Percentiles rank a stretch among this genome's conserved stretches.
Evolutionary conservation across 2,888 invertebrate genomes (phyloP).

Genomic region (Schrankia costaestrigalis): DNA sequence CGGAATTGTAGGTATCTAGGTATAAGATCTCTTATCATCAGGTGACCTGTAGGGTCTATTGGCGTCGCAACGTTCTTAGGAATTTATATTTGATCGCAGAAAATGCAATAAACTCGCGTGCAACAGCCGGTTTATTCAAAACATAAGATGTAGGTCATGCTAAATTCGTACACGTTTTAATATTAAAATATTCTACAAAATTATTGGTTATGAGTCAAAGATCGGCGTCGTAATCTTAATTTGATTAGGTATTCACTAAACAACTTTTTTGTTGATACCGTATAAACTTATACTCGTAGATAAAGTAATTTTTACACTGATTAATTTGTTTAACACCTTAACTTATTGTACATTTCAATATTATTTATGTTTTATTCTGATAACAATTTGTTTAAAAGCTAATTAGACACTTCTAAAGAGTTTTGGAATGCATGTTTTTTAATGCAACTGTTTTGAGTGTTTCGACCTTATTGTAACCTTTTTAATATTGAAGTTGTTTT

Average conservation of each 20-base stretch:
- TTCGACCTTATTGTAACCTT: constrained; percentile 14
- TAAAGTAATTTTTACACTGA: too few relatives aligned
- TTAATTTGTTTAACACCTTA: too few relatives aligned
- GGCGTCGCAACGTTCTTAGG: too few relatives aligned
- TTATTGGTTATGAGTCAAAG: constrained; percentile 23
- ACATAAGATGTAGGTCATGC: constrained; percentile 20
- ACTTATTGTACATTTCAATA: too few relatives aligned
- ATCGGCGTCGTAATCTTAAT: constrained; percentile 13
- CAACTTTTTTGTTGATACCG: too few relatives aligned
- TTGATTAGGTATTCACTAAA: too few relatives aligned
- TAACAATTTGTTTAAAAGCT: constrained; percentile 8
- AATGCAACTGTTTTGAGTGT: constrained; percentile 5
- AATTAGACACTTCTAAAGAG: constrained; percentile 5
- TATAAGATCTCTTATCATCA: too few relatives aligned
- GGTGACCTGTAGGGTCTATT: too few relatives aligned
- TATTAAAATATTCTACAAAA: constrained; percentile 13
- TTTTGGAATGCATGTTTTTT: constrained; percentile 5
- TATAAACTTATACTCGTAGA: too few relatives aligned
- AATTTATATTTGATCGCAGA: too few relatives aligned
- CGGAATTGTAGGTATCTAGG: too few relatives aligned
- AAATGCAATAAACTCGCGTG: not conserved
- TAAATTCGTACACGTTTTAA: constrained; percentile 10
- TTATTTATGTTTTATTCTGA: constrained; percentile 1
- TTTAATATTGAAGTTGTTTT: too few relatives aligned
- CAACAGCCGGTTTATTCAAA: constrained; percentile 10